Evolutionary conservation across 2,797 vertebrate species (phyloP), one percentile per base, ranked within the genome.

Genomic region (Gadopsis marmoratus): DNA sequence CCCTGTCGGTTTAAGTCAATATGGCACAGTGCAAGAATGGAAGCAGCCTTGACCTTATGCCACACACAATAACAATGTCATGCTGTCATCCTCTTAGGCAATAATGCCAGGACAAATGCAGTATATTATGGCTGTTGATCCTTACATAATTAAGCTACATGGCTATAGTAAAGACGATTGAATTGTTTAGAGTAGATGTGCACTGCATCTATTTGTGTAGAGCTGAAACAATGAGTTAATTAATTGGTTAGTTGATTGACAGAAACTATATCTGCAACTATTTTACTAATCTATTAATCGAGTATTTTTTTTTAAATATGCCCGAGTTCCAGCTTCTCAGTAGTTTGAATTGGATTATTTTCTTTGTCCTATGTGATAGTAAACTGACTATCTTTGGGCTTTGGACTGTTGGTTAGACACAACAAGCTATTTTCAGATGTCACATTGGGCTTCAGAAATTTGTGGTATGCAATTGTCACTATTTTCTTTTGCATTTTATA

Each of bases 1-100:
- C 80, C 78, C 84, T 89, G 82, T 88, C 66, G 86, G 88, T 66
- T 51, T 50, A 55, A 66, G 29, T 11, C 58, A 26, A 63, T 73
- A 80, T 68, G 63, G 35, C 77, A 74, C 3, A 59, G 33, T 37
- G 58, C 4, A 61, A n/a, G 59, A 68, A 68, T 19, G 29, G 68
- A 63, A 47, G 80, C 50, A 82, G 79, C 48, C 45, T 26, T 76
- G 62, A 39, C 79, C 41, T 79, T 29, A 48, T 21, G 8, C 55
- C 45, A 73, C 33, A 16, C 19, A 74, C 75, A 45, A 9, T 14
- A 56, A 85, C 68, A 83, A 45, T 65, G 41, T 11, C 14, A 50
- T 8, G 60, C 72, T 50, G 50, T 51, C 47, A 37, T 37, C 26
- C 26, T 33, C 10, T 16, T 17, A 69, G 17, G 26, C 33, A 43